phyloP scores from a whole-genome alignment of 2,113 vertebrate species.

The Paratilapia polleni region DNA sequence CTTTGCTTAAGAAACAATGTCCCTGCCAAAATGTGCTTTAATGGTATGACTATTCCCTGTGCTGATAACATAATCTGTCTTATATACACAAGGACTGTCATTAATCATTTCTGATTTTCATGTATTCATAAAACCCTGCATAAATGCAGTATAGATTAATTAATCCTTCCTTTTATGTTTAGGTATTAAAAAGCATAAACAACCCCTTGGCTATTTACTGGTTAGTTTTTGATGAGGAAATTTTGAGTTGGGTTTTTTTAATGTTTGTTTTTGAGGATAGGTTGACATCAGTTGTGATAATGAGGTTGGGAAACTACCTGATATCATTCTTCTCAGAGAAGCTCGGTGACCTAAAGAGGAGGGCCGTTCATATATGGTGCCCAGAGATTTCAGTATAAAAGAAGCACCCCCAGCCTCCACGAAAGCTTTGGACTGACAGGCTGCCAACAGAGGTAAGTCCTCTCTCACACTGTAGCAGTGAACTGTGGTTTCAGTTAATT shows the following conservation, averaged over 20 bases:
- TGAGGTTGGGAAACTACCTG: conserved; percentile 53
- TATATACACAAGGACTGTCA: not conserved
- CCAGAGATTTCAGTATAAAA: conserved; percentile 73
- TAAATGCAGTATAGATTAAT: not conserved
- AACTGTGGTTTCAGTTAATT: not conserved
- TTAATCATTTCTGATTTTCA: not conserved
- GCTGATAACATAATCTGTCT: not conserved
- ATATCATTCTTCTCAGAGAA: conserved; percentile 50
- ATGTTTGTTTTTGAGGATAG: conserved; percentile 46
- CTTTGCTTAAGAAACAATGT: conserved; percentile 40
- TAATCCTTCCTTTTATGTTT: not conserved
- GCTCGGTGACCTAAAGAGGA: conserved; percentile 75
- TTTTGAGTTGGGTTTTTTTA: conserved; percentile 17
- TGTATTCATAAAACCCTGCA: not conserved
- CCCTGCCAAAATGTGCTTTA: conserved; percentile 13
- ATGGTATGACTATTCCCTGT: not conserved
- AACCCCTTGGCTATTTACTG: not conserved
- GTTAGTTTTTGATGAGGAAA: not conserved
- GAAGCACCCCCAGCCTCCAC: conserved; percentile 28
- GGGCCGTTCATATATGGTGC: conserved; percentile 39
- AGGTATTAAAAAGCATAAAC: not conserved
- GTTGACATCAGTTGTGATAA: conserved; percentile 61
- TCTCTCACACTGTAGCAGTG: not conserved
- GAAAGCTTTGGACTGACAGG: conserved; percentile 53
- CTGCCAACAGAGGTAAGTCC: conserved; percentile 70